Evolutionary conservation across 2,888 invertebrate genomes (phyloP), one percentile per base, ranked within the genome.

Genomic region (Lithosia quadra): DNA sequence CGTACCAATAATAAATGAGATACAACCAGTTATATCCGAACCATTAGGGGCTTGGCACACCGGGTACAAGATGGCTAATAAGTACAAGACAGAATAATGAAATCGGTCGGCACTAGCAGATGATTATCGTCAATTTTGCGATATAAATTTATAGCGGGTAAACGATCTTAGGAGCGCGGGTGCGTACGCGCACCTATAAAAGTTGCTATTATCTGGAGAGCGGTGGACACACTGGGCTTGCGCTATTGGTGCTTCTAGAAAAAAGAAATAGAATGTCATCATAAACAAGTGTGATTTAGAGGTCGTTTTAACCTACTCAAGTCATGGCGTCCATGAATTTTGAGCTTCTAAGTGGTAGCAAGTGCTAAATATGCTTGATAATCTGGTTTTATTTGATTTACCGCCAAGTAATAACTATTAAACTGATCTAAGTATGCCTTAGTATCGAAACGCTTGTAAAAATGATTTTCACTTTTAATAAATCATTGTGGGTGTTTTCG

Each of bases 81-180:
- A 88, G 86, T 83, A 84, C 83, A 80, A 77, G 76, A 78, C 71
- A 81, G 80, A 77, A 84, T 91, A 92, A 91, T 91, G 91, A 89
- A 91, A 91, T 88, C 76, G 76, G 64, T 72, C 68, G 69, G 86
- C 82, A 76, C 80, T 77, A 83, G 84, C 81, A 84, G 90, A 90
- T 92, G 89, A 93, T 93, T 92, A 91, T 91, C 89, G 88, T 83
- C 87, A 90, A 90, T 91, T 90, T 89, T 80, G 85, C 88, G 81
- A 82, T 83, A 85, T 87, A 90, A n/a, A 92, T 90, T 92, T 92
- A 92, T 89, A 75, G 87, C 86, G 74, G 85, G 86, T 84, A 85
- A 88, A 86, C 85, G 86, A 82, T 86, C 82, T 85, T 83, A 81
- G 78, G 84, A 80, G 84, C 85, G 77, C 78, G 82, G 84, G 86